Evolutionary conservation across 2,888 invertebrate species (phyloP).

Genomic region (Apamea epomidion): DNA sequence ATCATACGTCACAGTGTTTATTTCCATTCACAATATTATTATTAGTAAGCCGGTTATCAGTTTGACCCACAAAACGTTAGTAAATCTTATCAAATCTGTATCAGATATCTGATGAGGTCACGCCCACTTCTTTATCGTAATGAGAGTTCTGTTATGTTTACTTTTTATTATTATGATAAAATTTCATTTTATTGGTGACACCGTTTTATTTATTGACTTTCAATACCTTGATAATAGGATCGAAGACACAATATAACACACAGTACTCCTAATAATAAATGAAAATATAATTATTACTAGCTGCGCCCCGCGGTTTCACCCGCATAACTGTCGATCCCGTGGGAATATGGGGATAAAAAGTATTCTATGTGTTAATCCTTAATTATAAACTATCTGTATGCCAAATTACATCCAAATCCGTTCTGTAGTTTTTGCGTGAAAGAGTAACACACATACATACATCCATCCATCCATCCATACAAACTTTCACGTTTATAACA

Average conservation of each 20-base stretch:
- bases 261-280: no score
- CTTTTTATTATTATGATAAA: slow-evolving; percentile 1
- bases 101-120: slow-evolving; percentile 56
- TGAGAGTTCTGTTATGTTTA: slow-evolving; percentile 8
- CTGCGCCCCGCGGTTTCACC: no score
- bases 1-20: slow-evolving; percentile 46
- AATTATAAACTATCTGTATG: no score
- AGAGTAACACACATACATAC: no score
- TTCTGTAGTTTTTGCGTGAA: no score
- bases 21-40: slow-evolving; percentile 60
- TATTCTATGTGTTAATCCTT: no score
- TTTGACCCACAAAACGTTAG: slow-evolving; percentile 64
- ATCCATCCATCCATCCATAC: no score
- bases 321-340: no score
- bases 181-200: not conserved
- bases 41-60: slow-evolving; percentile 59
- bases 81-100: slow-evolving; percentile 65
- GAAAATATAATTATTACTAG: no score
- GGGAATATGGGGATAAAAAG: no score
- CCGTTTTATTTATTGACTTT: not conserved
- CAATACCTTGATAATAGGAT: not conserved
- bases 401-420: no score
- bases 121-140: slow-evolving; percentile 49
- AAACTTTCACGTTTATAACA: no score
- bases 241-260: not conserved